Evolutionary conservation across 2,797 vertebrate species (phyloP), one percentile per base, ranked within the genome.

Genomic region (Pelochelys cantorii): DNA sequence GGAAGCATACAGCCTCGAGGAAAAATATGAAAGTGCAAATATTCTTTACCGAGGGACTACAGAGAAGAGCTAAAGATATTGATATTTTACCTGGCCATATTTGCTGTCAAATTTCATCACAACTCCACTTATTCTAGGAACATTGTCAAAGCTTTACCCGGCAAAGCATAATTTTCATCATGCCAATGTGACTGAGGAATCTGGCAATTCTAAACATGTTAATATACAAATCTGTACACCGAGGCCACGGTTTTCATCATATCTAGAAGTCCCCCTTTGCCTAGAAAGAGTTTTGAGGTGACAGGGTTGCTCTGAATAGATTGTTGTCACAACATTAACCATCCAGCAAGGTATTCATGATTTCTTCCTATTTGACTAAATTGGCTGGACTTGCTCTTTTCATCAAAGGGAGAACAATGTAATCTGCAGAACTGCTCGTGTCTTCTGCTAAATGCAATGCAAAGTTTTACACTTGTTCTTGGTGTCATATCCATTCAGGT

Each of bases 91-190:
- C 89, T 89, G 94, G 84, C 59, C 14, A n/a, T 75, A 11, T 92
- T 86, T 92, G 68, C 84, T 87, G 79, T 85, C 90, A 87, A 3
- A 1, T 95, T 91, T 77, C 88, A 6, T 53, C 83, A 86, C 11
- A n/a, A 14, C 62, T 56, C 31, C 20, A 17, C 54, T 88, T 95
- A 95, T 95, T 94, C 92, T 94, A 77, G 62, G 62, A 71, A 74
- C 71, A 2, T 18, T n/a, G n/a, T 31, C 62, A 68, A 10, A 31
- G 31, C n/a, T 68, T 12, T n/a, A 8, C 25, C 62, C 34, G 62
- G n/a, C 29, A 71, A 71, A 54, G 81, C 62, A n/a, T 93, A 77
- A 42, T 79, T 93, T 93, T 90, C n/a, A 83, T 83, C 83, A 1
- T 81, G 55, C 34, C 0, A 0, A 3, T 87, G 54, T 90, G 90